Percentiles rank a stretch among this genome's conserved stretches.
These are phyloP conservation scores for Sander lucioperca DNA, from an alignment of 2,113 vertebrate genomes.

Conservation along the genomic window DNA sequence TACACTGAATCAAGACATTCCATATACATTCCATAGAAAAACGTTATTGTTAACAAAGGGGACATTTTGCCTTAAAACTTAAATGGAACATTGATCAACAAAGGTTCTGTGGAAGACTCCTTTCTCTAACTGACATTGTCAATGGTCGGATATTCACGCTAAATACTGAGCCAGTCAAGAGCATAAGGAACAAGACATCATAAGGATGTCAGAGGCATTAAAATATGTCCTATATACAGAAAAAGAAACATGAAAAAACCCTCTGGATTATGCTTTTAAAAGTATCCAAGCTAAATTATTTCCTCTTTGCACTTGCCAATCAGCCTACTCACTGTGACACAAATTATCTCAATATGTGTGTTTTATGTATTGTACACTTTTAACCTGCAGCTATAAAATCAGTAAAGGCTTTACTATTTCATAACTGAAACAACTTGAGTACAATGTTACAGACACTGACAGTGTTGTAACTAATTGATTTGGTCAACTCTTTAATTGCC, in stretches of 20 bases:
- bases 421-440: neutral
- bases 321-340: constrained; percentile 58
- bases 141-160: neutral
- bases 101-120: neutral
- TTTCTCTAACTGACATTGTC: neutral
- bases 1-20: neutral
- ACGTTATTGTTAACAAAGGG: neutral
- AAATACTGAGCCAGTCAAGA: constrained; percentile 17
- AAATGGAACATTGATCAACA: neutral
- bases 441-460: neutral
- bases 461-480: neutral
- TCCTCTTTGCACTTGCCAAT: constrained; percentile 52
- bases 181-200: constrained; percentile 17
- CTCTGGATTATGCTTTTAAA: constrained; percentile 28
- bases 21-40: neutral
- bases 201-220: constrained; percentile 18
- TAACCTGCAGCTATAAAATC: constrained; percentile 40
- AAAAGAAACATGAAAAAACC: constrained; percentile 11
- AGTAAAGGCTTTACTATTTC: constrained; percentile 22
- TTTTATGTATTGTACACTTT: constrained; percentile 36
- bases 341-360: constrained; percentile 38
- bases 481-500: neutral
- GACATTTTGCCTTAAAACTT: neutral
- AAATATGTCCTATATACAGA: constrained; percentile 27
- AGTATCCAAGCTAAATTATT: constrained; percentile 38